phyloP scores from a whole-genome alignment of 2,797 vertebrate genomes.

The Pseudotriccus pelzelni region DNA sequence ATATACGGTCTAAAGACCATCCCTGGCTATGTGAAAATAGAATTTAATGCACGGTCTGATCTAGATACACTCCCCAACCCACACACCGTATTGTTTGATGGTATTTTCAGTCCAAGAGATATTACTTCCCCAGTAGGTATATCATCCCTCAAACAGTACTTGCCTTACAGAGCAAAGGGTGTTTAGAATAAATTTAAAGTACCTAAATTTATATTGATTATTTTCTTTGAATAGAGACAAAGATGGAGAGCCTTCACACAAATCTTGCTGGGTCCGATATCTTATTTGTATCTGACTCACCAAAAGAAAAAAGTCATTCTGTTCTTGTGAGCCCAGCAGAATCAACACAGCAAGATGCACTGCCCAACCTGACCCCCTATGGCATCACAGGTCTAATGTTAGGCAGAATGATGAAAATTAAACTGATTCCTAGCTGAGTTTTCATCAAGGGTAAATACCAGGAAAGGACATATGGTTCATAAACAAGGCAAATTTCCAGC shows the following conservation, averaged over 20 bases:
- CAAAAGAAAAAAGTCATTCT: not conserved
- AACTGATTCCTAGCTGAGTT: not conserved
- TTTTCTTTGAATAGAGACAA: not conserved
- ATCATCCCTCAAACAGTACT: not conserved
- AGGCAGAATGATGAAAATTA: conserved; percentile 15
- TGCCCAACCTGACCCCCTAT: not conserved
- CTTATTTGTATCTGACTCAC: not conserved
- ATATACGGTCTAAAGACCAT: not conserved
- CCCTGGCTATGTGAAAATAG: not conserved
- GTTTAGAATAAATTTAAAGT: not conserved
- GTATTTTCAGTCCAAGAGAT: not conserved
- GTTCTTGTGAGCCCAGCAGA: not conserved
- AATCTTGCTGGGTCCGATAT: not conserved
- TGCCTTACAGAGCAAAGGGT: not conserved
- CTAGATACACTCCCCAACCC: not conserved
- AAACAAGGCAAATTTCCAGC: not conserved
- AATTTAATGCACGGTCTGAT: not conserved
- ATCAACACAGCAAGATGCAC: not conserved
- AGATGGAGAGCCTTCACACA: not conserved
- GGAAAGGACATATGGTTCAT: conserved; percentile 40
- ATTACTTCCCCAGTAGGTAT: not conserved
- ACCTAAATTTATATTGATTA: not conserved
- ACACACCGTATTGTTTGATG: not conserved
- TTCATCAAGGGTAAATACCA: conserved; percentile 5
- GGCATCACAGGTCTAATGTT: not conserved